A percentile compares a stretch with the other conserved stretches of the same genome.
Evolutionary conservation across 2,888 invertebrate species (phyloP).

Genomic region (Seira ritae): DNA sequence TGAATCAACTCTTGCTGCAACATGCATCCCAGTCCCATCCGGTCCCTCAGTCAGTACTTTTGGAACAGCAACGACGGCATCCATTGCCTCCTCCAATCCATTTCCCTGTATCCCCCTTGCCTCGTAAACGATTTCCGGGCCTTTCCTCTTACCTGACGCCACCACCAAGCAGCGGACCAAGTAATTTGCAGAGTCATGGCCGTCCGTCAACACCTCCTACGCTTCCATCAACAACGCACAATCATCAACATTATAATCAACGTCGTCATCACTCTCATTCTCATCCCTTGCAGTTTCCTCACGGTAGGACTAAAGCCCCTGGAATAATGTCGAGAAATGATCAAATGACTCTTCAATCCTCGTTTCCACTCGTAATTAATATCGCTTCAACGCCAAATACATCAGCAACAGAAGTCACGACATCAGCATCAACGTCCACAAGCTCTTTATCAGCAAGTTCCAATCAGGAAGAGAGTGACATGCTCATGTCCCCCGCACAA

Average conservation of each 20-base stretch:
- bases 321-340: conserved; percentile 31
- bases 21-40: no score
- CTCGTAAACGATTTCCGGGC: conserved; percentile 27
- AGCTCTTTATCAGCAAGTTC: conserved; percentile 8
- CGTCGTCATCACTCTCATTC: background rate
- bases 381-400: background rate
- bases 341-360: conserved; percentile 15
- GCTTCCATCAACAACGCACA: background rate
- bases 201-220: background rate
- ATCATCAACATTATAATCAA: background rate
- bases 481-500: conserved; percentile 3
- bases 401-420: conserved; percentile 7
- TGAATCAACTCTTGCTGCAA: conserved; percentile 26
- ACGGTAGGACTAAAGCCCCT: background rate
- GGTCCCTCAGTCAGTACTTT: background rate
- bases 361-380: conserved; percentile 6
- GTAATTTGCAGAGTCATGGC: conserved; percentile 2
- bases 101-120: conserved; percentile 26
- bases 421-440: background rate
- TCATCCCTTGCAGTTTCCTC: background rate
- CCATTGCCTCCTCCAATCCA: conserved; percentile 15
- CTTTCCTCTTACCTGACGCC: background rate
- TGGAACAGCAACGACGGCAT: conserved; percentile 10
- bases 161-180: background rate
- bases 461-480: conserved; percentile 37